Conservation (phyloP, 92 coral and sea anemone species). For the Phymanthus crucifer region DNA sequence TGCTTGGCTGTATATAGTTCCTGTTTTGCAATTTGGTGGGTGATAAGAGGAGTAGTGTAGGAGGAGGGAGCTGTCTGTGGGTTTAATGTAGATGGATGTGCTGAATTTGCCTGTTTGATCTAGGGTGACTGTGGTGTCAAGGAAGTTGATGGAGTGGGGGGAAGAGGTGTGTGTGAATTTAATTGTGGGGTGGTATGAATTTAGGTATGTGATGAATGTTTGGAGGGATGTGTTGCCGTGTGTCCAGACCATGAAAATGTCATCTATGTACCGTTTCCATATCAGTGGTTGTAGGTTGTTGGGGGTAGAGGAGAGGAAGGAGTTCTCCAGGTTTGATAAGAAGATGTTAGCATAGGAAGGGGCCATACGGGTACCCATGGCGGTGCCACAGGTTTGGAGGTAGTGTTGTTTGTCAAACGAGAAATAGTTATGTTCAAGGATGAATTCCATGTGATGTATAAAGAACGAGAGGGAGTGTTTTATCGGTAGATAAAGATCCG, state of each 20-base stretch:
- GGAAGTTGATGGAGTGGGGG: too few species aligned
- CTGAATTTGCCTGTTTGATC: too few species aligned
- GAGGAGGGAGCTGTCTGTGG: too few species aligned
- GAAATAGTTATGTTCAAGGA: conserved; percentile 39
- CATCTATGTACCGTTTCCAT: conserved; percentile 49
- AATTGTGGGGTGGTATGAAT: conserved; percentile 30
- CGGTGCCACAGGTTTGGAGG: conserved; percentile 45
- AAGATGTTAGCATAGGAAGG: conserved; percentile 48
- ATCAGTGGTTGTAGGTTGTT: conserved; percentile 25
- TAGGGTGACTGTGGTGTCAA: too few species aligned
- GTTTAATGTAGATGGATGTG: too few species aligned
- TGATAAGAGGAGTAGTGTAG: too few species aligned
- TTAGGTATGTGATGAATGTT: conserved; percentile 19
- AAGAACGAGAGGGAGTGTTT: background rate
- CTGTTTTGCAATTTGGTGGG: too few species aligned
- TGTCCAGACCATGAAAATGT: conserved; percentile 45
- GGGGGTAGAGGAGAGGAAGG: background rate
- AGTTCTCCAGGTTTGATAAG: conserved; percentile 14
- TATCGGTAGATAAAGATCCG: background rate
- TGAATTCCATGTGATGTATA: conserved; percentile 11
- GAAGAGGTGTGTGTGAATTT: too few species aligned
- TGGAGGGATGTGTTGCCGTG: conserved; percentile 7
- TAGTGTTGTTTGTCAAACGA: conserved; percentile 31
- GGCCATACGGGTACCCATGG: conserved; percentile 57
- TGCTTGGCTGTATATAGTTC: too few species aligned